Base-by-base conservation (phyloP, 2,113 vertebrate species). In the Plecturocebus donacophilus region DNA sequence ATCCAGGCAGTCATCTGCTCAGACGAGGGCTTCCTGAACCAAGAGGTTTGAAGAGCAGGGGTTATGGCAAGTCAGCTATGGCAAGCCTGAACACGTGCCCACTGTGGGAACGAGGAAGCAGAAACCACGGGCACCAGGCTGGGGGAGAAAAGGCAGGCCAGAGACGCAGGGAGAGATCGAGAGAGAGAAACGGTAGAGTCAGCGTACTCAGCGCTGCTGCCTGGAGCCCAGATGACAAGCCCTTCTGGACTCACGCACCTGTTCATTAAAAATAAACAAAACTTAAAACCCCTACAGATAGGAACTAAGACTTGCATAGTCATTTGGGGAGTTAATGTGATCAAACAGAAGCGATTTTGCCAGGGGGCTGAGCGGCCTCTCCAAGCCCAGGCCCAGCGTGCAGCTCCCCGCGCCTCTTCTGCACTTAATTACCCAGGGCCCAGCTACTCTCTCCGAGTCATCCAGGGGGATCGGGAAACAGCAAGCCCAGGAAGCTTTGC, bases 11-110 rank as follows among this genome's bases (percentile, higher is more conserved):
- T 27, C 86, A 14, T 8, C 30, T 2, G 25, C 42, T 12, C 4
- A 25, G 58, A 71, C 4, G 14, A 17, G 2, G 8, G 19, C 61
- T 82, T 64, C 61, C 27, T 5, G 30, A 27, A 21, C 4, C 19
- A 13, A 38, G 75, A 70, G n/a, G 40, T 56, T 38, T 45, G 27
- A 32, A 30, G 27, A 30, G 5, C 42, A 54, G 40, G 21, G n/a
- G 35, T 30, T 8, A 0, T 4, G 58, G 8, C 3, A 5, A 2
- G 54, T 21, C 1, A 1, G 0, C 38, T 14, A 9, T 6, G 0
- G 47, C 35, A 32, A 49, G 13, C 61, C 38, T 14, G 4, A 30
- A 19, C 25, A 35, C 0, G 0, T 9, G 7, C 5, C 8, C 3
- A 0, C 13, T 23, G 0, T 27, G 6, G 27, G 7, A 27, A n/a